Evolutionary conservation across 2,888 invertebrate species (phyloP).

Genomic region (Rotaria sp.): DNA sequence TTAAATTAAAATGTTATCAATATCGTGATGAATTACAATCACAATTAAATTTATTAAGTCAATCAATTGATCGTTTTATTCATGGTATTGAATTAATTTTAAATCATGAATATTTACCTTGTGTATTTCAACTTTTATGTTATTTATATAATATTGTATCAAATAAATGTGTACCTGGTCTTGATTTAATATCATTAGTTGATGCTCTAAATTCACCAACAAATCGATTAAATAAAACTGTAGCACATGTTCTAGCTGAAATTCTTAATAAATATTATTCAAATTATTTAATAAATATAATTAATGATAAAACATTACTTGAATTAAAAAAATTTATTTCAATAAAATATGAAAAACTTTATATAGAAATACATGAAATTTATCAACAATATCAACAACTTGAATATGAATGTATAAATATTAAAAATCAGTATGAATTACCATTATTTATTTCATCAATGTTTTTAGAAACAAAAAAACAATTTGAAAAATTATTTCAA

Average conservation of each 20-base stretch:
- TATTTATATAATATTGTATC: background rate
- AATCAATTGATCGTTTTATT: background rate
- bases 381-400: background rate
- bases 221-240: background rate
- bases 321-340: background rate
- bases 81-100: background rate
- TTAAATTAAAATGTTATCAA: slow-evolving; percentile 15
- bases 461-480: background rate
- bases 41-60: background rate
- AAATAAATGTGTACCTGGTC: background rate
- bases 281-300: background rate
- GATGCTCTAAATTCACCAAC: background rate
- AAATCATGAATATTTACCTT: background rate
- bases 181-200: background rate
- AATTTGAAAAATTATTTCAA: slow-evolving; percentile 9
- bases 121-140: background rate
- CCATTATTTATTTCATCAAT: background rate
- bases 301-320: background rate
- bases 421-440: background rate
- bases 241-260: background rate
- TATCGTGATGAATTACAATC: slow-evolving; percentile 2
- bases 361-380: background rate
- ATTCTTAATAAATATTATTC: background rate
- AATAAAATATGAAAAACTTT: background rate
- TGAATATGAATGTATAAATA: background rate